Evolutionary conservation across 2,797 vertebrate species (phyloP).

Genomic region (Ambastaia sidthimunki): DNA sequence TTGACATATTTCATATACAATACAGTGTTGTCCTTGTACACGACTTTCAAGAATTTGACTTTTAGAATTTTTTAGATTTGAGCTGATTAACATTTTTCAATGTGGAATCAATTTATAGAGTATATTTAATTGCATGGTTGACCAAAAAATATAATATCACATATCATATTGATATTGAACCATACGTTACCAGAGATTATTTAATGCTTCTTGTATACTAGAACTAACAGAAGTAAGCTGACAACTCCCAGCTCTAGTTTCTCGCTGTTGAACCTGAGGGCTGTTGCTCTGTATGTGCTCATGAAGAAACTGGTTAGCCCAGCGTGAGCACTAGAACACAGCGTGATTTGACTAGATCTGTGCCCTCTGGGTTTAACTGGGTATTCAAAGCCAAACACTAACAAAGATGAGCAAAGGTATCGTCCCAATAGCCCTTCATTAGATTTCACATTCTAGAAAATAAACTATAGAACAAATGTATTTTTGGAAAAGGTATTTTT

Average conservation of each 20-base stretch:
- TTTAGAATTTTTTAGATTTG: slow-evolving; percentile 20
- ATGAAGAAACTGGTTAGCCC: slow-evolving; percentile 59
- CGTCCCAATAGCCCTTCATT: background rate
- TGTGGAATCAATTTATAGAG: slow-evolving; percentile 7
- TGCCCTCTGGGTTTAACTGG: slow-evolving; percentile 34
- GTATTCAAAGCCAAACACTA: slow-evolving; percentile 25
- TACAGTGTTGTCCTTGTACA: background rate
- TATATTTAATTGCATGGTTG: background rate
- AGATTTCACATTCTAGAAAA: too few relatives aligned
- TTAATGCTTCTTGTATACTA: slow-evolving; percentile 7
- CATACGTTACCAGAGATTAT: background rate
- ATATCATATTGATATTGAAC: background rate
- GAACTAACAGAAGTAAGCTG: slow-evolving; percentile 7
- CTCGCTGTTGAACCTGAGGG: slow-evolving; percentile 37
- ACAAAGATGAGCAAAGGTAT: background rate
- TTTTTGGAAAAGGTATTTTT: background rate
- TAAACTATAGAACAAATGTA: background rate
- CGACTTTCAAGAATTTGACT: slow-evolving; percentile 6
- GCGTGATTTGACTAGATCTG: slow-evolving; percentile 51
- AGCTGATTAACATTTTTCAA: background rate
- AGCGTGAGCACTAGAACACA: slow-evolving; percentile 52
- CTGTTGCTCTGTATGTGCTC: slow-evolving; percentile 40
- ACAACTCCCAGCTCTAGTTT: slow-evolving; percentile 48
- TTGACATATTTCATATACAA: background rate
- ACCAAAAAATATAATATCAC: slow-evolving; percentile 4